These are phyloP conservation scores for Montipora cactus DNA, from an alignment of 64 coral and sea anemone species.

Conservation along the genomic window DNA sequence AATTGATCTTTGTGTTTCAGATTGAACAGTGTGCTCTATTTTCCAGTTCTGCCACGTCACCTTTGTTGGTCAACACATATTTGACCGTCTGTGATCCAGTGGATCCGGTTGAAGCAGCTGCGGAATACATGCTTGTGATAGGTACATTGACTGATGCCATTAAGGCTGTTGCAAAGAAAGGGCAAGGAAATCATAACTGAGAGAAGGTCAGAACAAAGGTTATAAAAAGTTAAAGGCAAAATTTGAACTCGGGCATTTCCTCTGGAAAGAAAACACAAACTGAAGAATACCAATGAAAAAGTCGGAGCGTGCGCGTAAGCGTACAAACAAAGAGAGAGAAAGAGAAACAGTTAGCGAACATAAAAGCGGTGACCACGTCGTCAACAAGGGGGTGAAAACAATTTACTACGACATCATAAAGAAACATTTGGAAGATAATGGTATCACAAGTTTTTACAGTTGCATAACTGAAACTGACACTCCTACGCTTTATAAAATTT, in stretches of 20 bases:
- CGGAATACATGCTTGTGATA: neutral
- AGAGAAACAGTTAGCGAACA: neutral
- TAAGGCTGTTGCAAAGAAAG: neutral
- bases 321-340: neutral
- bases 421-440: neutral
- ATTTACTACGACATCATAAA: neutral
- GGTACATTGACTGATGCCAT: neutral
- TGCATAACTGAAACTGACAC: neutral
- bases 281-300: neutral
- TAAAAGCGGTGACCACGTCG: neutral
- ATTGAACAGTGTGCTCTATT: neutral
- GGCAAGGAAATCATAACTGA: neutral
- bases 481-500: neutral
- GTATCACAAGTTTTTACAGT: no score
- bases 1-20: neutral
- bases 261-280: neutral
- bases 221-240: neutral
- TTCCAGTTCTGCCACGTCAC: neutral
- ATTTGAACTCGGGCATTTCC: neutral
- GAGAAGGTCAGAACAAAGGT: neutral
- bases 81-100: neutral
- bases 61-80: neutral
- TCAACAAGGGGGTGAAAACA: neutral
- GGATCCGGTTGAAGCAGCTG: neutral
- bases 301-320: neutral